Evolutionary conservation across 2,113 vertebrate species (phyloP).

Genomic region (Chaetorhynchus papuensis): DNA sequence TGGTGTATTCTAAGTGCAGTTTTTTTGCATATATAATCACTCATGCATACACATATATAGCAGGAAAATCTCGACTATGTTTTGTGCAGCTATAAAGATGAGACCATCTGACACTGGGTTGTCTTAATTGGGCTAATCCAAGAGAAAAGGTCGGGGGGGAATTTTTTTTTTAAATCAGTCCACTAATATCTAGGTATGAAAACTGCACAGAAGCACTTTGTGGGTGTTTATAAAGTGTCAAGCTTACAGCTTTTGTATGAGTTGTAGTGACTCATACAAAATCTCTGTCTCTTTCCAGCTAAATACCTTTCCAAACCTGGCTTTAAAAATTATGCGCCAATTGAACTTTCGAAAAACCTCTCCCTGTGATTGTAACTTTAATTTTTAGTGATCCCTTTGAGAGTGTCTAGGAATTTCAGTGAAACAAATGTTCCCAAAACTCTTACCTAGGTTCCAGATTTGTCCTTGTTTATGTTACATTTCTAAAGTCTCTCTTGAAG

Average conservation of each 20-base stretch:
- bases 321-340: background rate
- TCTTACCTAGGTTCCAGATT: background rate
- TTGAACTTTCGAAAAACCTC: background rate
- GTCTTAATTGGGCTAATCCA: background rate
- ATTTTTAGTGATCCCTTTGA: background rate
- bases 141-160: background rate
- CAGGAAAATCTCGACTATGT: background rate
- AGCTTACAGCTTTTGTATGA: background rate
- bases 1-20: background rate
- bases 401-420: background rate
- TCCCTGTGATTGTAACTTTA: background rate
- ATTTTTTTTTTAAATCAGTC: background rate
- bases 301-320: background rate
- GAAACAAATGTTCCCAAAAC: background rate
- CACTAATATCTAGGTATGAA: background rate
- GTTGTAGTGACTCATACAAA: background rate
- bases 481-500: background rate
- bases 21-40: background rate
- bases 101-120: rapidly evolving
- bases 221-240: rapidly evolving
- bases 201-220: background rate
- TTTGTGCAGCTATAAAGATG: background rate
- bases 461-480: background rate
- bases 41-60: rapidly evolving
- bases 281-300: background rate